Evolutionary conservation across 2,797 vertebrate genomes (phyloP).

Genomic region (Sebastes miniatus): DNA sequence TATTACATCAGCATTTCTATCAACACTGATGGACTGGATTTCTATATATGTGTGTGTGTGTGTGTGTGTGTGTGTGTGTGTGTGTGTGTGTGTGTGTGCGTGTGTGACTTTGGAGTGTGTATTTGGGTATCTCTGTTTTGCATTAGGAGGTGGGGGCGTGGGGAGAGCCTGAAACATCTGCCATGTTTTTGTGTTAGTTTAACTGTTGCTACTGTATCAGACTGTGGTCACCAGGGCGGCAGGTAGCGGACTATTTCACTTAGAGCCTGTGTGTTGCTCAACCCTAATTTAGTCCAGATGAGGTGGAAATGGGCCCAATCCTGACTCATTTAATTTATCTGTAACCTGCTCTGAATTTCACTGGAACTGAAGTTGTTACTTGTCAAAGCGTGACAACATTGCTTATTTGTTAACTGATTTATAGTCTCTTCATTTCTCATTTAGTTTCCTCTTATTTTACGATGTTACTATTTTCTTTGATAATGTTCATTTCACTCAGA

Average conservation of each 20-base stretch:
- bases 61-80: not conserved
- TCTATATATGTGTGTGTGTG: constrained; percentile 22
- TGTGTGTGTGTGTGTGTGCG: not conserved
- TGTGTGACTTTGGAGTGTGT: not conserved
- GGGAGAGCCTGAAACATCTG: constrained; percentile 73
- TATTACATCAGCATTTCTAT: constrained; percentile 22
- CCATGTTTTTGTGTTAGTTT: constrained; percentile 82
- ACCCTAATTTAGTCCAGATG: constrained; percentile 84
- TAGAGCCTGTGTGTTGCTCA: constrained; percentile 72
- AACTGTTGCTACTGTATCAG: constrained; percentile 84
- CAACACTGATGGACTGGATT: constrained; percentile 35
- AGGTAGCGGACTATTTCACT: constrained; percentile 81
- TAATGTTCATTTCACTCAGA: constrained; percentile 12
- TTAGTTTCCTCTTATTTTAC: constrained; percentile 26
- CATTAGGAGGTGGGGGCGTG: constrained; percentile 64
- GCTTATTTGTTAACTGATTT: constrained; percentile 30
- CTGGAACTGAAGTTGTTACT: constrained; percentile 52
- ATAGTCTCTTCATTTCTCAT: constrained; percentile 24
- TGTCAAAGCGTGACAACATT: constrained; percentile 42
- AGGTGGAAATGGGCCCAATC: constrained; percentile 76
- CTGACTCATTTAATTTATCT: constrained; percentile 74
- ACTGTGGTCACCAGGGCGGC: constrained; percentile 78
- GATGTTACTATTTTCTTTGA: constrained; percentile 34
- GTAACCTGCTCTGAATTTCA: constrained; percentile 59
- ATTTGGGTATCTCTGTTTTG: constrained; percentile 74